Evolutionary conservation across 2,113 vertebrate genomes (phyloP), one percentile per base, ranked within the genome.

Genomic region (Hypocryptadius cinnamomeus): DNA sequence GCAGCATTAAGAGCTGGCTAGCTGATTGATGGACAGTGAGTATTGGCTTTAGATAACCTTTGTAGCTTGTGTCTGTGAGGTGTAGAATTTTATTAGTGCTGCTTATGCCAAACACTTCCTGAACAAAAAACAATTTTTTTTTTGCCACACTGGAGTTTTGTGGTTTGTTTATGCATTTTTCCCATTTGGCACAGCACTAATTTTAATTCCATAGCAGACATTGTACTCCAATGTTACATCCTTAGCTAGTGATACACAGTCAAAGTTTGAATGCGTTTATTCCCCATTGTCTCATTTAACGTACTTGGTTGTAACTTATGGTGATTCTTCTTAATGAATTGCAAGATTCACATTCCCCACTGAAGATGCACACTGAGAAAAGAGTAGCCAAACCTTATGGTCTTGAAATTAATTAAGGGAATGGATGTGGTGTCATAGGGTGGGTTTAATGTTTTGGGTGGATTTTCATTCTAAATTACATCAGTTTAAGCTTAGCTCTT

Each of bases 11-110:
- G 91, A 96, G 94, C 94, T 96, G 90, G 88, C 95, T 95, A 92
- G 94, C 89, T 77, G 44, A 79, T 80, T 72, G 91, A 96, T 92
- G 93, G 95, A 84, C 95, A 96, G 94, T 95, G 85, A 95, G 82
- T 95, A 96, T 77, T 96, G 87, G 92, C 93, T 97, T 94, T 96
- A 97, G 96, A 73, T 95, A 65, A 95, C 88, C 89, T 95, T 94
- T 82, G 90, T 97, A 91, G 93, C 91, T 96, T 89, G 85, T 97
- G 96, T 97, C 89, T 96, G 92, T 97, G 79, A 93, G 73, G 78
- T 92, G 45, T 96, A 95, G 88, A 83, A 68, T 95, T 93, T 85
- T 92, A 77, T 95, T 96, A 92, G 95, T 97, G 90, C 92, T 95
- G 91, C 96, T 96, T 85, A 87, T 93, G 94, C 94, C 95, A 93